Base-by-base conservation (phyloP, 2,113 vertebrate genomes). In the Eleginops maclovinus region DNA sequence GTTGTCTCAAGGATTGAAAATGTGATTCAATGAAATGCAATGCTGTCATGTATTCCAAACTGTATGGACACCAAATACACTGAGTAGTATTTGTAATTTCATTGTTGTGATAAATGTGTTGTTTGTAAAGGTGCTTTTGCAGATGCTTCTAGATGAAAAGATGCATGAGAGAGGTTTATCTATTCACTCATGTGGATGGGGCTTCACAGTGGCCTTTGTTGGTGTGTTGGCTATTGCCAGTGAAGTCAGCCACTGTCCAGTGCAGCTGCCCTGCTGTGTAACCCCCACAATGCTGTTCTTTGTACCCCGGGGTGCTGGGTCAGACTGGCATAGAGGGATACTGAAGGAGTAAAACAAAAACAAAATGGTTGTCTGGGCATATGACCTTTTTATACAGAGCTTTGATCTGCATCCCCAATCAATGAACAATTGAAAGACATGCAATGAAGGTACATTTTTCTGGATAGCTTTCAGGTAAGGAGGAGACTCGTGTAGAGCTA, bases 191-290 rank as follows among this genome's bases (percentile, higher is more conserved):
- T 72, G 84, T 87, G 79, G 76, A 83, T 9, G 59, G 40, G 70
- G 85, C 68, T 81, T 91, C 85, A 88, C 87, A 88, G 88, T 85
- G 85, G 74, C 79, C 89, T 91, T 93, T 94, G 91, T 94, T 75
- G 71, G 82, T 67, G 60, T 63, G 64, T 65, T 84, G 88, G 85
- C 80, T 78, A 70, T 87, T 86, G 87, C 82, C 75, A 55, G 81
- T 88, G 90, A 92, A 93, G 90, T 93, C 90, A 84, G 89, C 79
- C 89, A 79, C 88, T 90, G 91, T 93, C 92, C 84, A 86, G 86
- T 89, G 90, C 93, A 94, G 93, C 94, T 94, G 92, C 87, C 78
- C 70, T 75, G 86, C 91, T 91, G 76, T 82, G 87, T 86, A 81
- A 80, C 87, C 72, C 87, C 82, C 85, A 93, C 93, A 94, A 92